These are phyloP conservation scores for Gila orcuttii DNA, from an alignment of 2,113 vertebrate genomes.

Conservation along the genomic window DNA sequence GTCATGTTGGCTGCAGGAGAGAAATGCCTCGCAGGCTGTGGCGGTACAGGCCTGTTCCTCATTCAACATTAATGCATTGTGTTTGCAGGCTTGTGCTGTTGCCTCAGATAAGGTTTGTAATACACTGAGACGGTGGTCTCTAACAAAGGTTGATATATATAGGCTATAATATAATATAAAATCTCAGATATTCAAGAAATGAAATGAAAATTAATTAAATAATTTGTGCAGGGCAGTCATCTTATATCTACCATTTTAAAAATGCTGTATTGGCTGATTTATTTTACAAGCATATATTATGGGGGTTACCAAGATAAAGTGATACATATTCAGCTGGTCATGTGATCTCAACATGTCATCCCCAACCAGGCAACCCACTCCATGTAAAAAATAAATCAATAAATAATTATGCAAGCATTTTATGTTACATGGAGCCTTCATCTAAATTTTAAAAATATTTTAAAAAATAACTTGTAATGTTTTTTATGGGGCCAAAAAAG, in stretches of 20 bases:
- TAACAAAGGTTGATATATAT: neutral
- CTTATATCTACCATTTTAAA: no score
- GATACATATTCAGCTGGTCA: neutral
- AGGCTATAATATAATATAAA: neutral
- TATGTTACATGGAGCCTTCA: neutral
- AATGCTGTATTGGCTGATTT: no score
- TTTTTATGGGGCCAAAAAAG: neutral
- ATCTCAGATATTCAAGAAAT: neutral
- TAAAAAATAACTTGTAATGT: neutral
- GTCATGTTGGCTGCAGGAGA: conserved; percentile 29
- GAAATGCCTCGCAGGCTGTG: conserved; percentile 11
- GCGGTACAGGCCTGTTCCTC: neutral
- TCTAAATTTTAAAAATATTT: neutral
- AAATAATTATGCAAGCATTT: neutral
- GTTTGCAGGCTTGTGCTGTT: neutral
- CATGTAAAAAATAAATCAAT: no score
- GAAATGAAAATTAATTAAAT: neutral
- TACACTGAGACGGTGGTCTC: neutral
- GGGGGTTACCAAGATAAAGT: neutral
- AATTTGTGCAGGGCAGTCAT: no score
- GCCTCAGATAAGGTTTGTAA: neutral
- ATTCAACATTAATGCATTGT: conserved; percentile 39
- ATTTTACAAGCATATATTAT: no score
- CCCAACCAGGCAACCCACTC: neutral
- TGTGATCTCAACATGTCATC: neutral